These are phyloP conservation scores for Ectemnius cavifrons DNA, from an alignment of 2,888 invertebrate species.

Conservation along the genomic window DNA sequence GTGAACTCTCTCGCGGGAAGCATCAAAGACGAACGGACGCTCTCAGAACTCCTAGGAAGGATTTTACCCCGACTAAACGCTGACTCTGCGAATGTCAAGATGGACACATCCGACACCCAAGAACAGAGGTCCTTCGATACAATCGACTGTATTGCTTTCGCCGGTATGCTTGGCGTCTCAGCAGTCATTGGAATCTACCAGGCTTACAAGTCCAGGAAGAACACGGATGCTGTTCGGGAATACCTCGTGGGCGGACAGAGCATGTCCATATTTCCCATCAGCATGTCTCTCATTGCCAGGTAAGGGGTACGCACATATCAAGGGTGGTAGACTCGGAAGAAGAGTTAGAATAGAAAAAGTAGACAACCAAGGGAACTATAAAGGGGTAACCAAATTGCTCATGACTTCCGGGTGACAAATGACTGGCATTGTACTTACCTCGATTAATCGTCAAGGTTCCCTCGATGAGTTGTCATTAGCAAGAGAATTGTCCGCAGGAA, in stretches of 20 bases:
- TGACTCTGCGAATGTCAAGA: too few relatives aligned
- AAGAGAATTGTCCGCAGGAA: not conserved
- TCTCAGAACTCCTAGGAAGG: too few relatives aligned
- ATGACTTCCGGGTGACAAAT: too few relatives aligned
- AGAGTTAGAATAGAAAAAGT: not conserved
- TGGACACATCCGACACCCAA: too few relatives aligned
- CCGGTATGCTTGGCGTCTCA: constrained; percentile 83
- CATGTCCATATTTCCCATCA: constrained; percentile 89
- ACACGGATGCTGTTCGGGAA: constrained; percentile 85
- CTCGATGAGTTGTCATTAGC: not conserved
- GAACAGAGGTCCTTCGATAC: constrained; percentile 78
- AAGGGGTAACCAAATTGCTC: too few relatives aligned
- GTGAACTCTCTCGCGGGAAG: not conserved
- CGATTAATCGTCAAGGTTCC: constrained; percentile 42
- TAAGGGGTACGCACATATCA: constrained; percentile 71
- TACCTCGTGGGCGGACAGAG: constrained; percentile 87
- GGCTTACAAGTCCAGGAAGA: constrained; percentile 84
- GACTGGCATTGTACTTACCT: not conserved
- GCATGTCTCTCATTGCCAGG: constrained; percentile 89
- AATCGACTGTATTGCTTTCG: constrained; percentile 84
- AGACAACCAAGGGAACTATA: too few relatives aligned
- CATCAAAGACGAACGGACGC: not conserved
- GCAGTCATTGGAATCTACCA: constrained; percentile 85
- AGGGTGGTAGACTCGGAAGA: not conserved
- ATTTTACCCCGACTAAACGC: too few relatives aligned